Conservation (phyloP, 64 coral and sea anemone species). For the Astreopora myriophthalma region DNA sequence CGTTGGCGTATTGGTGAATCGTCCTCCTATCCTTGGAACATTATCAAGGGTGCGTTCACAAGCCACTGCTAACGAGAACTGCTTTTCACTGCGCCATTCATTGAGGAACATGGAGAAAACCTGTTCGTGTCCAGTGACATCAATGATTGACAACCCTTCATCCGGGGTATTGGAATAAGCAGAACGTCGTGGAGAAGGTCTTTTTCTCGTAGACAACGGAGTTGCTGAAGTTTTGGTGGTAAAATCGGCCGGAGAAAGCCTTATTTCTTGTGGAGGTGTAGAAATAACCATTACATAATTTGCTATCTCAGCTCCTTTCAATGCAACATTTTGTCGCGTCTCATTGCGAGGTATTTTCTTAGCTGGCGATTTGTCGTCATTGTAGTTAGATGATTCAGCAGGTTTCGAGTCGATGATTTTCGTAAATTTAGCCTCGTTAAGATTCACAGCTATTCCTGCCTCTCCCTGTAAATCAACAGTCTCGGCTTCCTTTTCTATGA, state of each 20-base stretch:
- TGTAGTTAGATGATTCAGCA: background rate
- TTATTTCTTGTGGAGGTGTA: background rate
- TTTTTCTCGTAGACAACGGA: conserved; percentile 12
- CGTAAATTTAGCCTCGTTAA: background rate
- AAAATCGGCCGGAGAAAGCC: background rate
- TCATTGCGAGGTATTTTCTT: background rate
- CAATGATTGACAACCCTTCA: conserved; percentile 44
- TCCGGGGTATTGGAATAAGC: conserved; percentile 1
- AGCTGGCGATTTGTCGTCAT: background rate
- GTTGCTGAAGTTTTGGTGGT: conserved; percentile 3
- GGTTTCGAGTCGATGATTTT: background rate
- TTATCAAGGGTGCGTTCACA: conserved; percentile 37
- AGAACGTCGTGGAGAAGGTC: background rate
- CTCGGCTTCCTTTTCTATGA: conserved; percentile 51
- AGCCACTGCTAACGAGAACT: conserved; percentile 60
- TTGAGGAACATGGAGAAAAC: conserved; percentile 62
- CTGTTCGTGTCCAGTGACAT: conserved; percentile 48
- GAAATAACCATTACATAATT: background rate
- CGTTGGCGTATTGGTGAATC: conserved; percentile 46
- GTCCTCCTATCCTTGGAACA: conserved; percentile 66
- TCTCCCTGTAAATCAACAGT: background rate
- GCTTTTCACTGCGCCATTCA: conserved; percentile 56
- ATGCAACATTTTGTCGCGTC: background rate
- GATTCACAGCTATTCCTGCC: background rate
- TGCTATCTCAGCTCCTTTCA: background rate